phyloP scores from a whole-genome alignment of 2,113 vertebrate species.

The Barnardius zonarius region DNA sequence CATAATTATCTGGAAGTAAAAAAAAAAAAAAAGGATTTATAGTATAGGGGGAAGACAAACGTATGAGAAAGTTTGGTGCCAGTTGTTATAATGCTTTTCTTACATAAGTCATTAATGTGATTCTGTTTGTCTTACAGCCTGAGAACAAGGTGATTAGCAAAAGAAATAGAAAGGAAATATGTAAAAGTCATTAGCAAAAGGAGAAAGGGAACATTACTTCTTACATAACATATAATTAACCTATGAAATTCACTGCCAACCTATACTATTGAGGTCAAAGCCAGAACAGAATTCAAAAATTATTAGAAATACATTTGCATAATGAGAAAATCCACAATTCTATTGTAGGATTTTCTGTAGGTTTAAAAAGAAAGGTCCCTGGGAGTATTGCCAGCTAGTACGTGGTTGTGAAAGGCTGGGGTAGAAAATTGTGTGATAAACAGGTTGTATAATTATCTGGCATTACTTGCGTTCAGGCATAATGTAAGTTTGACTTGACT shows the following conservation, averaged over 20 bases:
- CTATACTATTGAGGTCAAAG: slow-evolving; percentile 26
- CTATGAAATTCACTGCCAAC: slow-evolving; percentile 30
- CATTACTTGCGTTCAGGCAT: neutral
- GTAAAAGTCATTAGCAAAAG: slow-evolving; percentile 14
- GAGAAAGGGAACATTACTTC: neutral
- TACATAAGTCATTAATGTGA: neutral
- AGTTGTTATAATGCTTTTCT: neutral
- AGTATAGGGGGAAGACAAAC: neutral
- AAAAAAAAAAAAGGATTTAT: neutral
- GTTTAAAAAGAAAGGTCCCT: neutral
- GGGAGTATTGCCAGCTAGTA: slow-evolving; percentile 45
- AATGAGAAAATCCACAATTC: slow-evolving; percentile 47
- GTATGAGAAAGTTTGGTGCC: neutral
- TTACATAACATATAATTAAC: slow-evolving; percentile 42
- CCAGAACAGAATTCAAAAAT: slow-evolving; percentile 18
- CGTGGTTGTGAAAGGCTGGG: slow-evolving; percentile 16
- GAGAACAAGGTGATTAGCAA: slow-evolving; percentile 10
- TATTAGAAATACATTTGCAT: slow-evolving; percentile 47
- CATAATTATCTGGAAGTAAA: neutral
- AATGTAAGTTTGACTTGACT: neutral
- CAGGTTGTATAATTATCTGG: slow-evolving; percentile 28
- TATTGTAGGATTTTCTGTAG: slow-evolving; percentile 13
- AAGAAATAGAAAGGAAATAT: neutral
- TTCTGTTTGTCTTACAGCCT: slow-evolving; percentile 3
- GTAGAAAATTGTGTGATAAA: slow-evolving; percentile 7